Conservation (phyloP, 2,888 invertebrate genomes). For the Alentia gelatinosa region DNA sequence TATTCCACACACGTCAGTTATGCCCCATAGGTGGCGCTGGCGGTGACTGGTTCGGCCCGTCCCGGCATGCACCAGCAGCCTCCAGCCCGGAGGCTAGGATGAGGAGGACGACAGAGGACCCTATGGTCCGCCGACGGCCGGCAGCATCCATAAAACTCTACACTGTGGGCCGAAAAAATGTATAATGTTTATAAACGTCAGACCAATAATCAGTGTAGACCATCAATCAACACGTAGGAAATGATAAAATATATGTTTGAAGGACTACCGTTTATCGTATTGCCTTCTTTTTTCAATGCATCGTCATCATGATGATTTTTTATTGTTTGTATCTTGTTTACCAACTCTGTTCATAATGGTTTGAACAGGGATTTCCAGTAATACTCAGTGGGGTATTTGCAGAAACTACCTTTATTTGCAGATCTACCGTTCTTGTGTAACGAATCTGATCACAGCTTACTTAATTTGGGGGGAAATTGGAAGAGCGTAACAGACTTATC, state of each 20-base stretch:
- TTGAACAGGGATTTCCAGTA: no score
- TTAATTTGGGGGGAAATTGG: no score
- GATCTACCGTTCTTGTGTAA: no score
- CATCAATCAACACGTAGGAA: not conserved
- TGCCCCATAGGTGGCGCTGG: not conserved
- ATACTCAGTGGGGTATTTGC: no score
- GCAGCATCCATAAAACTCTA: not conserved
- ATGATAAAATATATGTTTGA: not conserved
- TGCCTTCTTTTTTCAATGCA: not conserved
- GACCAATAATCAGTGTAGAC: not conserved
- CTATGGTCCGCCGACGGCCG: not conserved
- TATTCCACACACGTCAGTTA: not conserved
- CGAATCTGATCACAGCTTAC: no score
- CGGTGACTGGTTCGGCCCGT: not conserved
- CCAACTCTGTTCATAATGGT: not conserved
- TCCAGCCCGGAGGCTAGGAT: not conserved
- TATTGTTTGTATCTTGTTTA: not conserved
- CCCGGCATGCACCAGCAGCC: slow-evolving; percentile 16
- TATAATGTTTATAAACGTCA: not conserved
- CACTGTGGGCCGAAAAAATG: not conserved
- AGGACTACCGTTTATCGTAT: not conserved
- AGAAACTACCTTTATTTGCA: no score
- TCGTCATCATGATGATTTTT: not conserved
- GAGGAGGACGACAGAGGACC: not conserved
- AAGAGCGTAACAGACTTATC: no score